These are phyloP conservation scores for Agrotis exclamationis DNA, from an alignment of 2,888 invertebrate species.

Conservation along the genomic window DNA sequence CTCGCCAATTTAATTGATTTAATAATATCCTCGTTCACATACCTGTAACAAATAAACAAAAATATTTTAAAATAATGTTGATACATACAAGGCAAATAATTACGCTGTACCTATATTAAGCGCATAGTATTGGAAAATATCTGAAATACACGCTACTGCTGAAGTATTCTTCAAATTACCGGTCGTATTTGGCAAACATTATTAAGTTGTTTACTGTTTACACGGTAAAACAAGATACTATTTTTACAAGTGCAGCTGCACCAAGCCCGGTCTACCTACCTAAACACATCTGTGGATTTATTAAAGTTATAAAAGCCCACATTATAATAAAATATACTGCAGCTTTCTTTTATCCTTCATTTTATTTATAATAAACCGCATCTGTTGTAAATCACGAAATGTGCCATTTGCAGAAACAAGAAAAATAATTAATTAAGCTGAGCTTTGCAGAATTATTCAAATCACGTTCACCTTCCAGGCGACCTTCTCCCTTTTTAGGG, in stretches of 20 bases:
- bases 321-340: constrained; percentile 6
- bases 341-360: constrained; percentile 13
- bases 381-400: constrained; percentile 53
- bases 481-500: constrained; percentile 49
- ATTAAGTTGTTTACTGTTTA: constrained; percentile 28
- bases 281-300: constrained; percentile 7
- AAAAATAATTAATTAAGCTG: constrained; percentile 54
- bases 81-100: no score
- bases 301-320: neutral
- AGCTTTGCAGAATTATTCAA: constrained; percentile 57
- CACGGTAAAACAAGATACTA: constrained; percentile 11
- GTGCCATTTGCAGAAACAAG: constrained; percentile 45
- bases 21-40: constrained; percentile 22
- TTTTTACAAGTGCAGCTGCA: constrained; percentile 34
- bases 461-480: constrained; percentile 57
- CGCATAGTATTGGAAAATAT: constrained; percentile 16
- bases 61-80: constrained; percentile 21
- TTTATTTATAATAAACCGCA: constrained; percentile 29
- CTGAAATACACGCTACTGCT: constrained; percentile 13
- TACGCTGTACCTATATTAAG: no score
- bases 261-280: neutral
- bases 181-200: constrained; percentile 20
- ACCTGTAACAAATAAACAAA: constrained; percentile 62
- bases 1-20: neutral
- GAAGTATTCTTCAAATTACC: constrained; percentile 2